Conservation (phyloP, 2,888 invertebrate species). For the Macrosiphum euphorbiae region DNA sequence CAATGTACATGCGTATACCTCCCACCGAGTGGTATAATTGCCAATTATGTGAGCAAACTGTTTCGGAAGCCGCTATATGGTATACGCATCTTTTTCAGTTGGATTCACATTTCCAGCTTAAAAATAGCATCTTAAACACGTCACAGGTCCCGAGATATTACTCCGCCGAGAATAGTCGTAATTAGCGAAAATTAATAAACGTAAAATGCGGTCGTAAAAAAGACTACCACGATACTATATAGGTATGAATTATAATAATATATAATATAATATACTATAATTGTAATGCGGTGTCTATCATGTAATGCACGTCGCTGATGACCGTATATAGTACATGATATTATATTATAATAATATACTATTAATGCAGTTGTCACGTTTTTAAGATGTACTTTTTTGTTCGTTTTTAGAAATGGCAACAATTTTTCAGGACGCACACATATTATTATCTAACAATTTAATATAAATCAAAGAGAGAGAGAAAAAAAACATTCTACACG, state of each 20-base stretch:
- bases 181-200: conserved; percentile 27
- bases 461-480: conserved; percentile 48
- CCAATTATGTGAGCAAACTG: conserved; percentile 16
- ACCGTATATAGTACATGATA: neutral
- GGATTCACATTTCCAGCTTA: conserved; percentile 31
- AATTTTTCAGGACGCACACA: conserved; percentile 1
- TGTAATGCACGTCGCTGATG: neutral
- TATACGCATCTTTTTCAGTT: neutral
- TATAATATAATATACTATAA: neutral
- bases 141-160: conserved; percentile 13
- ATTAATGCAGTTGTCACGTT: neutral
- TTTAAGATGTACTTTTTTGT: neutral
- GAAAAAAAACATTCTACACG: conserved; percentile 50
- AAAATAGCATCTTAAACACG: conserved; percentile 41
- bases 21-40: conserved; percentile 13
- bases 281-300: neutral
- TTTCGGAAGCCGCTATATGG: neutral
- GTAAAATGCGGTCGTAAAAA: neutral
- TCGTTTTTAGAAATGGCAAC: neutral
- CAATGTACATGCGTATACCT: neutral
- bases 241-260: neutral
- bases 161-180: neutral
- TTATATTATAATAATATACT: neutral
- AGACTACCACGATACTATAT: neutral
- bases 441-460: conserved; percentile 56